Base-by-base conservation (phyloP, 2,797 vertebrate species). In the Siniperca undulata region DNA sequence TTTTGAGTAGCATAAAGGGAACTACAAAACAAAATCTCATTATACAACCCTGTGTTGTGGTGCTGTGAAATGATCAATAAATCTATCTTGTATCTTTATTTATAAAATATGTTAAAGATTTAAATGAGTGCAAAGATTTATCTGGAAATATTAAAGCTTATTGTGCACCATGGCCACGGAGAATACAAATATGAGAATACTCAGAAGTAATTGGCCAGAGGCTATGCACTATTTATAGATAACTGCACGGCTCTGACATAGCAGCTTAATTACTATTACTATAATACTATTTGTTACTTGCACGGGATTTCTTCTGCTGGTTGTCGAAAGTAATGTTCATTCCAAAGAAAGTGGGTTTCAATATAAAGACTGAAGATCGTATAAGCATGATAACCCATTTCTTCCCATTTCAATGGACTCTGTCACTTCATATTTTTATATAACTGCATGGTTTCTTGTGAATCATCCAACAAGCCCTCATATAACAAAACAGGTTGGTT, bases 141-240 rank as follows among this genome's bases (percentile, higher is more conserved):
- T 71, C 20, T 14, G 12, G 19, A 69, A 30, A 61, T 72, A 66
- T 30, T 20, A 24, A 50, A 38, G 9, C 16, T 61, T 14, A 38
- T 9, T 56, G 55, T 70, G 2, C 36, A 62, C 27, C 30, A 4
- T 36, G n/a, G 12, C 46, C 44, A 27, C 4, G 6, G 55, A 73
- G 42, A 70, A 27, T 27, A 27, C 27, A 27, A 27, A 27, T 27
- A 27, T 2, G 27, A 27, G 27, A 27, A 70, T 22, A 36, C 14
- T 56, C 2, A 4, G 17, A 2, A 62, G 22, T 75, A 65, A 76
- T 55, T 78, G 58, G n/a, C 48, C 24, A 50, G 52, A 73, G 42
- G 17, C 4, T 9, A 11, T 72, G 78, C 68, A 78, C 79, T 83
- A 83, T 66, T 78, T 50, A 83, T 69, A 53, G 8, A 80, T 48